Evolutionary conservation across 2,797 vertebrate genomes (phyloP), one percentile per base, ranked within the genome.

Genomic region (Arctocebus calabarensis): DNA sequence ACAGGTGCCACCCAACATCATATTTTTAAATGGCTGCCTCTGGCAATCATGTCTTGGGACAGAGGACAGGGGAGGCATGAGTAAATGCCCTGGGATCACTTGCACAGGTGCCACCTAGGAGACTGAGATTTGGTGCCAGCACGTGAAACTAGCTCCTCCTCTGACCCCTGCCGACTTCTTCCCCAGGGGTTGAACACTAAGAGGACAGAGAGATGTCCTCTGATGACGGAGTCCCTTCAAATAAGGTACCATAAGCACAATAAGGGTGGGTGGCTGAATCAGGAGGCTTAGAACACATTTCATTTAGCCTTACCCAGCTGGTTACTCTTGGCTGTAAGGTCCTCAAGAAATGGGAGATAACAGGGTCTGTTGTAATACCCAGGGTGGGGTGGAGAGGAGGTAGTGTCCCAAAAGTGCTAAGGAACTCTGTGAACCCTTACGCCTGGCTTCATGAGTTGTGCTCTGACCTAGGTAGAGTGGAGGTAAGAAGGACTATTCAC

Each of bases 1-100:
- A n/a, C n/a, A n/a, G n/a, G n/a, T n/a, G n/a, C n/a, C n/a, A n/a
- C n/a, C n/a, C n/a, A 52, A 52, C 10, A 82, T 4, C 34, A 81
- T 55, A 29, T 78, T 88, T 91, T 83, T 11, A 86, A 91, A 93
- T 79, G 59, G 57, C 34, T 86, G 40, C 29, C 25, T 71, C 34
- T 64, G 4, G 25, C 16, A 59, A 52, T 84, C 14, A 20, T 52
- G 22, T 23, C 62, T 71, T 55, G 34, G 45, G 74, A 73, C 91
- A 70, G 27, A 79, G 23, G n/a, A 27, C 4, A 66, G 70, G 19
- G 2, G 11, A 48, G 17, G 59, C 5, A 25, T n/a, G 52, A 40
- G n/a, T 40, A 74, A 93, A 89, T 34, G 13, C 32, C 52, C 40
- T 43, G 29, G 37, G 23, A 32, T 75, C 59, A 59, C 84, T 34